A percentile compares a stretch with the other conserved stretches of the same genome.
phyloP scores from a whole-genome alignment of 2,113 vertebrate genomes.

The Gymnobelideus leadbeateri region DNA sequence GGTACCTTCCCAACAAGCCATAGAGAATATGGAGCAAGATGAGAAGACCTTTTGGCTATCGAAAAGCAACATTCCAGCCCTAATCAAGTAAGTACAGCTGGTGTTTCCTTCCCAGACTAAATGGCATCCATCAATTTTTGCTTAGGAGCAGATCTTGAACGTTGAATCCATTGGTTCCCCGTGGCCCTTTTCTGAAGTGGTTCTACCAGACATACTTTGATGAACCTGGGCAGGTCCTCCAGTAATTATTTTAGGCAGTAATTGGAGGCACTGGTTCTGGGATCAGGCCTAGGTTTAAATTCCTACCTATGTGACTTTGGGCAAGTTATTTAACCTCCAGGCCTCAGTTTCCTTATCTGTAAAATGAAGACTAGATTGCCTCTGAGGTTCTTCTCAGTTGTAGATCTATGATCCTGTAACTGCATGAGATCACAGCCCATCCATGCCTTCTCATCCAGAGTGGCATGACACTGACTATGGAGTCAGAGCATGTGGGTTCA shows the following conservation, averaged over 20 bases:
- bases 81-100: constrained; percentile 88
- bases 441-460: not conserved
- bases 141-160: not conserved
- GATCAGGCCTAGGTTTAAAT: not conserved
- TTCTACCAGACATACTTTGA: not conserved
- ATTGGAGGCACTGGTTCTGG: not conserved
- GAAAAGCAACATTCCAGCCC: constrained; percentile 86
- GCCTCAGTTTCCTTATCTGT: not conserved
- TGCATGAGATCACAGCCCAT: not conserved
- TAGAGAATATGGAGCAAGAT: constrained; percentile 86
- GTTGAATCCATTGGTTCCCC: constrained; percentile 12
- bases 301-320: not conserved
- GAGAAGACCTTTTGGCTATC: constrained; percentile 90
- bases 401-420: not conserved
- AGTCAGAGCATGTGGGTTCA: not conserved
- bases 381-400: not conserved
- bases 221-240: not conserved
- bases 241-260: not conserved
- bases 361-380: not conserved
- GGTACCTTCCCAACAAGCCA: constrained; percentile 88
- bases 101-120: not conserved
- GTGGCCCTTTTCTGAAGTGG: not conserved
- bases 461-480: not conserved
- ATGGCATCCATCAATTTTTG: not conserved
- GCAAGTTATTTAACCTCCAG: not conserved